Evolutionary conservation across 2,797 vertebrate species (phyloP), one percentile per base, ranked within the genome.

Genomic region (Onychomys torridus): DNA sequence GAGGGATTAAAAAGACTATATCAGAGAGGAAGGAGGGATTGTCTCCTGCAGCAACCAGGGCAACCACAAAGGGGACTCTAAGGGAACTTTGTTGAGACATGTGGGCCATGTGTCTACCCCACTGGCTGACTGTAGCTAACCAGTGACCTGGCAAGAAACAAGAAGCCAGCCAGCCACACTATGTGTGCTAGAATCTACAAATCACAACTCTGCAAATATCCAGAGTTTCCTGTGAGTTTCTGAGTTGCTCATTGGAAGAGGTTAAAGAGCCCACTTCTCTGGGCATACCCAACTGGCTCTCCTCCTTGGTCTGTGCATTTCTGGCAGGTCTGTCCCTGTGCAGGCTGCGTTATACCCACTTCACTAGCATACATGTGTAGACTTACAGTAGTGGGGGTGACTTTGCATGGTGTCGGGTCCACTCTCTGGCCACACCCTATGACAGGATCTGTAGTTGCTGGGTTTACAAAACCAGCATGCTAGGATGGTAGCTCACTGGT

Each of bases 141-240:
- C 2, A 5, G 90, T 84, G 89, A 95, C 93, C 90, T 93, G 96
- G 92, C 14, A 6, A 76, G 93, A 69, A 73, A 40, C 0, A 4
- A 69, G 96, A 27, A 93, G 83, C 71, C 71, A 37, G 93, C 63
- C 61, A 29, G 95, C 63, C 76, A 67, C 1, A 9, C 93, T 32
- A 11, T 94, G 85, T 89, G 55, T 77, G 81, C 79, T 87, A 76
- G 83, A 97, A 96, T 95, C 96, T 97, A 96, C 97, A 96, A 94
- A 96, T 97, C 95, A 93, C 12, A 59, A 75, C 85, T 96, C 90
- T 94, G 95, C 93, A 96, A 90, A 91, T 91, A 97, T 79, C 23
- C 10, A 88, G 96, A 89, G 87, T 92, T 97, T 97, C 96, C 97
- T 97, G 96, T 93, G 81, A 82, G 34, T 93, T 85, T 93, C 93